Conservation (phyloP, 1,140 invertebrate species). For the Rhopalosiphum maidis region DNA sequence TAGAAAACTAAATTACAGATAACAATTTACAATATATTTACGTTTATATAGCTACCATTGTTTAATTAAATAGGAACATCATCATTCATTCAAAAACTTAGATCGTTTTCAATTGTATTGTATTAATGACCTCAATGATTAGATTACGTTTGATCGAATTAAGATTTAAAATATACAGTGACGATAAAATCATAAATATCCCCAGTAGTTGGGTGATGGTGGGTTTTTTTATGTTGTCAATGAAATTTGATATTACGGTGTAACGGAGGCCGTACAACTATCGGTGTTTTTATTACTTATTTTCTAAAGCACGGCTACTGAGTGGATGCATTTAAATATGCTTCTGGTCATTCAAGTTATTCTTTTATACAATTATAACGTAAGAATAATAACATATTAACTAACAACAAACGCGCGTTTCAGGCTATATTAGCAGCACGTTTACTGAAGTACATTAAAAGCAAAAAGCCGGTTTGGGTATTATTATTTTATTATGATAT, state of each 20-base stretch:
- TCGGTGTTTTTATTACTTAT: neutral
- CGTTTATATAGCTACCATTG: neutral
- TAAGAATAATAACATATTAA: neutral
- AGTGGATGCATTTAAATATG: neutral
- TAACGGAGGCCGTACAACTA: neutral
- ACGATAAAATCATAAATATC: neutral
- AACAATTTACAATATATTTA: neutral
- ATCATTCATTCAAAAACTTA: neutral
- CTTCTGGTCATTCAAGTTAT: neutral
- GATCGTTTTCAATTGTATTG: neutral
- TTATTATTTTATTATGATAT: neutral
- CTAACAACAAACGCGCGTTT: neutral
- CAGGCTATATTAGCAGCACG: neutral
- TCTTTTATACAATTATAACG: neutral
- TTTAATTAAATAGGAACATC: neutral
- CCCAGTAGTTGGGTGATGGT: neutral
- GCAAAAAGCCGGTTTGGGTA: neutral
- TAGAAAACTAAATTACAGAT: neutral
- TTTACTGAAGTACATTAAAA: conserved; percentile 7
- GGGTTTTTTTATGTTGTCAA: neutral
- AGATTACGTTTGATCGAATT: conserved; percentile 31
- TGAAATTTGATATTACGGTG: conserved; percentile 22
- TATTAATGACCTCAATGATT: neutral
- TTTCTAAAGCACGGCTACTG: neutral
- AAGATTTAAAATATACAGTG: neutral